Conservation (phyloP, 2,888 invertebrate genomes). For the Loripinus fragilis region DNA sequence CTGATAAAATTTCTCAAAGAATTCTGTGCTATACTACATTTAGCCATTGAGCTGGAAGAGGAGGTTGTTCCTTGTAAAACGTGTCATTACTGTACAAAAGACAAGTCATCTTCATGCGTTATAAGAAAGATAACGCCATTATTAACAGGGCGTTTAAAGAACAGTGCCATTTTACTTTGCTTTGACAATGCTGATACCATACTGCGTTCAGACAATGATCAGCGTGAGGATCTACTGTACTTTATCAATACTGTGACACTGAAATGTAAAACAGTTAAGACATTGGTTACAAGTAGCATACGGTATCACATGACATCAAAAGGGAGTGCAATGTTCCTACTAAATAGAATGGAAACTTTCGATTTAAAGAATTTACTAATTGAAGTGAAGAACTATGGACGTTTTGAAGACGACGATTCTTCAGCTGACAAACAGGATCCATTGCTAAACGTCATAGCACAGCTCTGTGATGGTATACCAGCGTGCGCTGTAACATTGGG, state of each 20-base stretch:
- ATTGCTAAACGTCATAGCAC: not conserved
- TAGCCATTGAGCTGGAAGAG: not conserved
- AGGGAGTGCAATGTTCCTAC: not conserved
- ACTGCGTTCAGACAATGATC: not conserved
- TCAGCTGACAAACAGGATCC: not conserved
- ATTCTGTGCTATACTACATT: not conserved
- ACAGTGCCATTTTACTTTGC: not conserved
- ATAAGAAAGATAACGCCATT: too few species aligned
- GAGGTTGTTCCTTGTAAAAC: not conserved
- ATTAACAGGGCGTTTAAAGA: too few species aligned
- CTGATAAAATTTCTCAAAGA: not conserved
- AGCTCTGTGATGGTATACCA: conserved; percentile 2
- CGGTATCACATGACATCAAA: not conserved
- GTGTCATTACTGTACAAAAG: not conserved
- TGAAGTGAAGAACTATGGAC: not conserved
- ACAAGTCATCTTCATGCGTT: not conserved
- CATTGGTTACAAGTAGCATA: not conserved
- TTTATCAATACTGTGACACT: not conserved
- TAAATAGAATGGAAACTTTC: not conserved
- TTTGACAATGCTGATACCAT: conserved; percentile 6
- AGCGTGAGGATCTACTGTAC: not conserved
- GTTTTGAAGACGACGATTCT: not conserved
- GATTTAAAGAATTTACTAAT: not conserved
- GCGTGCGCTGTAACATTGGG: not conserved
- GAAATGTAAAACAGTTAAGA: not conserved